These are phyloP conservation scores for Rhinolophus sinicus DNA, from an alignment of 2,113 vertebrate species.

Conservation along the genomic window DNA sequence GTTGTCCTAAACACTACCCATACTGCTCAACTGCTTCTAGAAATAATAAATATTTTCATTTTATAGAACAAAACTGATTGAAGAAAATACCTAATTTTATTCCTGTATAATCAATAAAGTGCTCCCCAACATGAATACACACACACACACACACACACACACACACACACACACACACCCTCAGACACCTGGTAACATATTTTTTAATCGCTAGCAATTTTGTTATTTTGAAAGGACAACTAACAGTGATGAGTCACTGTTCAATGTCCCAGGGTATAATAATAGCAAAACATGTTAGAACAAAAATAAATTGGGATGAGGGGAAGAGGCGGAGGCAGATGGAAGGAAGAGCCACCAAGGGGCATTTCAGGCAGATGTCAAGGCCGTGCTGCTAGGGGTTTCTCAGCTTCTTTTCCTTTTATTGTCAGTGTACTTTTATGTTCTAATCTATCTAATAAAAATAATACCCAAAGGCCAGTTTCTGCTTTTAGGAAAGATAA, in stretches of 20 bases:
- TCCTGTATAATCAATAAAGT: no score
- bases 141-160: neutral
- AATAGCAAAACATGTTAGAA: neutral
- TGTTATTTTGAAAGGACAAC: neutral
- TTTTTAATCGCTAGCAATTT: neutral
- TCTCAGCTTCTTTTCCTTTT: neutral
- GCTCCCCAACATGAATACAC: neutral
- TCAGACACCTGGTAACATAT: neutral
- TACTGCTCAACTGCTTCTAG: neutral
- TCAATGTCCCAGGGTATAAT: neutral
- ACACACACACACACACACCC: neutral
- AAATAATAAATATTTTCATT: neutral
- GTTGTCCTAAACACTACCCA: neutral
- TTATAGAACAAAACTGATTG: neutral
- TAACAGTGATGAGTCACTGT: neutral
- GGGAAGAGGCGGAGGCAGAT: neutral
- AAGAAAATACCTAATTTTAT: neutral
- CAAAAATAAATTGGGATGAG: no score
- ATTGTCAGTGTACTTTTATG: neutral
- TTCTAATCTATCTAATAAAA: neutral
- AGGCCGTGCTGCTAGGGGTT: neutral
- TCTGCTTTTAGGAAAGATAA: neutral
- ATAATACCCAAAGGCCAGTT: neutral
- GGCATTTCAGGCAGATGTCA: neutral
- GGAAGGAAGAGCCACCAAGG: neutral